phyloP scores from a whole-genome alignment of 2,797 vertebrate species.

The Lemur catta region DNA sequence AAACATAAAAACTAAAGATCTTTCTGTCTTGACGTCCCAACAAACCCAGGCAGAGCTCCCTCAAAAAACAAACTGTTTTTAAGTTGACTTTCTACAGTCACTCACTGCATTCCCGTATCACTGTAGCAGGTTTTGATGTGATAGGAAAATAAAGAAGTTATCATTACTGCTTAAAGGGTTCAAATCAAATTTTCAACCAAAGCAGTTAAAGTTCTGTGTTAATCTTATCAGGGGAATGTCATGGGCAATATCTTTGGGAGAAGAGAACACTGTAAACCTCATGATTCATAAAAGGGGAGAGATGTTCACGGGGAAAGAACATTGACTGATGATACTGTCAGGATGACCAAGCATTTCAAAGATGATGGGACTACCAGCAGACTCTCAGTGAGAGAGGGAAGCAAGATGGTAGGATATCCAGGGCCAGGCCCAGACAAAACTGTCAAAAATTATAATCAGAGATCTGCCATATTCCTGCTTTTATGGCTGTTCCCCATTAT shows the following conservation, averaged over 20 bases:
- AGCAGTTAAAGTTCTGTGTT: background rate
- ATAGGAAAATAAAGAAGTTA: background rate
- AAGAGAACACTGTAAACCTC: background rate
- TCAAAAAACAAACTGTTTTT: background rate
- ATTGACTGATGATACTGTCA: background rate
- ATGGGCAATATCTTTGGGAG: background rate
- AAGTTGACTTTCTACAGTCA: background rate
- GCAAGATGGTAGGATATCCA: background rate
- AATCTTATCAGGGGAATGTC: background rate
- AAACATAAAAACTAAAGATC: background rate
- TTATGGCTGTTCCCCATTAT: background rate
- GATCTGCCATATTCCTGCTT: background rate
- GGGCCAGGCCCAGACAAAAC: background rate
- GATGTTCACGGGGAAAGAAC: background rate
- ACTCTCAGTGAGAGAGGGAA: background rate
- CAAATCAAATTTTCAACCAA: conserved; percentile 2
- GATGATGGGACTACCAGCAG: background rate
- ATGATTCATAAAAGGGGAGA: background rate
- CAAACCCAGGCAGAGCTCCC: background rate
- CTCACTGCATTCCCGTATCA: background rate
- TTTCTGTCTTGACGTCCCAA: background rate
- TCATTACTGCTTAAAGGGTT: background rate
- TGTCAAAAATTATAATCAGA: background rate
- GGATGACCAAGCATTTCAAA: background rate
- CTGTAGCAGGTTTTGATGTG: background rate